Percentiles rank a stretch among this genome's conserved stretches.
Evolutionary conservation across 1,140 invertebrate genomes (phyloP).

Genomic region (Hermatobates lingyangjiaoensis): DNA sequence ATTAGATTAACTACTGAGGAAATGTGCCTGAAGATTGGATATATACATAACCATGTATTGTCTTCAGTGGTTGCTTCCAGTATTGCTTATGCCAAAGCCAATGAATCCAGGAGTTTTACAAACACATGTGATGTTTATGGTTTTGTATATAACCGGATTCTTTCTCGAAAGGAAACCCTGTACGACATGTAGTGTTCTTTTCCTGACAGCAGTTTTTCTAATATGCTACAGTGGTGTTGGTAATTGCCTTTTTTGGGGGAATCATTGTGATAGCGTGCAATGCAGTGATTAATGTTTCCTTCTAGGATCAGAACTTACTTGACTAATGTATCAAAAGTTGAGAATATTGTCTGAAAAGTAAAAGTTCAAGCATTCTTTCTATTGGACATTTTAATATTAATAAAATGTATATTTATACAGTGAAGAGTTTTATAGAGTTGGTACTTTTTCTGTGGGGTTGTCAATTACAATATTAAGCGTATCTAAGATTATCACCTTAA

Average conservation of each 20-base stretch:
- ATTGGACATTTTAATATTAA: no score
- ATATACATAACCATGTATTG: slow-evolving; percentile 97
- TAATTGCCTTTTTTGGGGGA: slow-evolving; percentile 81
- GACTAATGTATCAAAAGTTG: background rate
- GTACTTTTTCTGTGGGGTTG: no score
- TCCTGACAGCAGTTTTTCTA: slow-evolving; percentile 75
- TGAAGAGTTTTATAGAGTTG: no score
- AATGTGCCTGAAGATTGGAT: no score
- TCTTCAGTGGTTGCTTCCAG: slow-evolving; percentile 93
- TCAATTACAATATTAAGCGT: no score
- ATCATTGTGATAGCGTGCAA: slow-evolving; percentile 49
- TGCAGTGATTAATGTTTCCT: slow-evolving; percentile 42
- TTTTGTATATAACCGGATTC: slow-evolving; percentile 78
- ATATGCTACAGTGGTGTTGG: slow-evolving; percentile 91
- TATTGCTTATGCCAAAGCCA: slow-evolving; percentile 90
- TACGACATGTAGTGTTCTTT: slow-evolving; percentile 86
- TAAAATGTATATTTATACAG: no score
- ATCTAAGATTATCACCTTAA: no score
- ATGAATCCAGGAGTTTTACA: slow-evolving; percentile 83
- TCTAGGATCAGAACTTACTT: background rate
- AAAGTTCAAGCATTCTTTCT: no score
- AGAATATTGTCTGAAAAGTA: no score
- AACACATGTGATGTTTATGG: slow-evolving; percentile 93
- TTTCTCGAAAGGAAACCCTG: slow-evolving; percentile 92
- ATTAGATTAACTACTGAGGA: no score